These are phyloP conservation scores for Ivindomyrus marchei DNA, from an alignment of 2,113 vertebrate genomes.

Conservation along the genomic window DNA sequence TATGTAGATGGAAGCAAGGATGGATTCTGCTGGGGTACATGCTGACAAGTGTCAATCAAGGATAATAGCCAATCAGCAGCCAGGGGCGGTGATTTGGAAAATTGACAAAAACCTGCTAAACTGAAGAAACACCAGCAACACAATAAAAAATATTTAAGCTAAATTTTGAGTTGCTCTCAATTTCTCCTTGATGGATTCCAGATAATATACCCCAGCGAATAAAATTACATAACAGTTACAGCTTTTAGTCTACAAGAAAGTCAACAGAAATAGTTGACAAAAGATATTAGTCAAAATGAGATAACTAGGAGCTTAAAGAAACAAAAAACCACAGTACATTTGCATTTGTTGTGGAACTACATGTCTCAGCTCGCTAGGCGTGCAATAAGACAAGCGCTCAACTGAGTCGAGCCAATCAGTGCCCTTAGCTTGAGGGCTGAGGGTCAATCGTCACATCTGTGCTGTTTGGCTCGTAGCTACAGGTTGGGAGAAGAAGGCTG, in stretches of 20 bases:
- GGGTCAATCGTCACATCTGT: neutral
- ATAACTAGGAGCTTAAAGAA: neutral
- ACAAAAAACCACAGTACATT: neutral
- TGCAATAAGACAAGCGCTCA: neutral
- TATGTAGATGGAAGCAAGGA: neutral
- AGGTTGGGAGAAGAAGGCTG: neutral
- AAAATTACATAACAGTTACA: neutral
- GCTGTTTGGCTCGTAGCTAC: neutral
- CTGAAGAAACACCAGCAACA: neutral
- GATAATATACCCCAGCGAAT: neutral
- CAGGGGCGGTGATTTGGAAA: neutral
- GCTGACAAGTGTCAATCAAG: neutral
- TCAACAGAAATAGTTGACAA: neutral
- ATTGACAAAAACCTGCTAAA: neutral
- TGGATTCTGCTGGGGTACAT: neutral
- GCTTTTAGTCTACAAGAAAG: neutral
- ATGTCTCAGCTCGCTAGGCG: neutral
- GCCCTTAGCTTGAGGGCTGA: neutral
- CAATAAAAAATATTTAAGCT: neutral
- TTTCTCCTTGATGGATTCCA: neutral
- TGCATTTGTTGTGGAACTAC: neutral
- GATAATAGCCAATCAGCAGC: neutral
- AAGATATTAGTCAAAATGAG: neutral
- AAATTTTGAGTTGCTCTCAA: neutral
- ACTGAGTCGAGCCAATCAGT: neutral